phyloP scores from a whole-genome alignment of 37 sponge, comb jelly and placozoan species.

The Mnemiopsis leidyi region DNA sequence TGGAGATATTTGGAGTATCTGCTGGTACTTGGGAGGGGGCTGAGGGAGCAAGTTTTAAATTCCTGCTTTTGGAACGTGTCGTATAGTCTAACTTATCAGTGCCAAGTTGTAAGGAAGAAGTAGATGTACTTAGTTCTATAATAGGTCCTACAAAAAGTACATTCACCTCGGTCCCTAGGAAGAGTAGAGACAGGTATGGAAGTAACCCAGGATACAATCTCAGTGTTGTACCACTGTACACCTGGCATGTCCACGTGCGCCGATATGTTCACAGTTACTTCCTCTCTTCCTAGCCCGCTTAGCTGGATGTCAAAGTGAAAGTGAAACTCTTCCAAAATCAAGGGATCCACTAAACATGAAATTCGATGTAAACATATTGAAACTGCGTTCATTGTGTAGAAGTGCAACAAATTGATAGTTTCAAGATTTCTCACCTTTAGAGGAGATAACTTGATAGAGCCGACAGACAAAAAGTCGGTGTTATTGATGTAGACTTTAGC shows the following conservation, averaged over 20 bases:
- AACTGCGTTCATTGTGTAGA: no score
- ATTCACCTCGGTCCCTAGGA: not conserved
- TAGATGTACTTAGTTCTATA: no score
- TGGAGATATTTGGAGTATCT: not conserved
- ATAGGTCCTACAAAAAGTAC: no score
- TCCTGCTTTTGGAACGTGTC: not conserved
- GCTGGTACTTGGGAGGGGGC: not conserved
- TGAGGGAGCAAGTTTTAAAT: not conserved
- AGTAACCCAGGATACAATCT: slow-evolving; percentile 32
- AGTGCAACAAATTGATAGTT: no score
- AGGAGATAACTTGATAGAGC: not conserved
- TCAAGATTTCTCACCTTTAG: no score
- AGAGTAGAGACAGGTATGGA: not conserved
- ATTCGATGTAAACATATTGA: no score
- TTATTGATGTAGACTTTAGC: slow-evolving; percentile 53
- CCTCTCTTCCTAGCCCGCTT: not conserved
- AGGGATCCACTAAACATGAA: no score
- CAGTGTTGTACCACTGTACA: slow-evolving; percentile 59
- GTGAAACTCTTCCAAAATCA: no score
- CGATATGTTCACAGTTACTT: not conserved
- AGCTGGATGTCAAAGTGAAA: no score
- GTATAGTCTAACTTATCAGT: not conserved
- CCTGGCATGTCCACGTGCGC: not conserved
- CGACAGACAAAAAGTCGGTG: slow-evolving; percentile 33
- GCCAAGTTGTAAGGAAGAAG: no score